Conservation (phyloP, 2,113 vertebrate genomes). For the Amphiprion ocellaris region DNA sequence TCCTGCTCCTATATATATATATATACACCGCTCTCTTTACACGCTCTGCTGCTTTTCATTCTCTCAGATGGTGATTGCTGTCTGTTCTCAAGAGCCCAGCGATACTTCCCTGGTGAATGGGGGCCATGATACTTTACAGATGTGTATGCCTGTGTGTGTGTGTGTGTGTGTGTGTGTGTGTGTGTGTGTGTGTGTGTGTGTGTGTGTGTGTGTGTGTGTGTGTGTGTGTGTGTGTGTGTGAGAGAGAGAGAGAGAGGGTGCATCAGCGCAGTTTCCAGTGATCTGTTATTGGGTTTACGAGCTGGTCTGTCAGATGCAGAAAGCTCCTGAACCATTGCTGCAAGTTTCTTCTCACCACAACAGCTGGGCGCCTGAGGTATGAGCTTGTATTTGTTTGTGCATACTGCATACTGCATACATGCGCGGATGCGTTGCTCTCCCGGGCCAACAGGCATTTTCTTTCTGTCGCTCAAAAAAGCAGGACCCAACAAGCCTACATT, state of each 20-base stretch:
- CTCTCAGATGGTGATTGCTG: slow-evolving; percentile 68
- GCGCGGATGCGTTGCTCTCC: background rate
- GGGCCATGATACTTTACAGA: slow-evolving; percentile 71
- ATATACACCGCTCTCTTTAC: slow-evolving; percentile 55
- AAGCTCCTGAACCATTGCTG: slow-evolving; percentile 14
- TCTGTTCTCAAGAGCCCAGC: slow-evolving; percentile 62
- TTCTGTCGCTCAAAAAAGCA: slow-evolving; percentile 39
- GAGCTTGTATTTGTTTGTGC: slow-evolving; percentile 22
- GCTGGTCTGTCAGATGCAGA: slow-evolving; percentile 34
- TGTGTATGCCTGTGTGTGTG: slow-evolving; percentile 46
- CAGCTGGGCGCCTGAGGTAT: slow-evolving; percentile 20
- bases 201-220: slow-evolving; percentile 46
- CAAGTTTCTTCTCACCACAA: slow-evolving; percentile 41
- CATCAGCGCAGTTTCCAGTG: slow-evolving; percentile 35
- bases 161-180: slow-evolving; percentile 42
- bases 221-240: slow-evolving; percentile 46
- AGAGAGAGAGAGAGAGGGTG: background rate
- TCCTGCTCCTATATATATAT: slow-evolving; percentile 36
- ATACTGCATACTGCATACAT: background rate
- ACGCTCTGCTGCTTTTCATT: slow-evolving; percentile 67
- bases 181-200: slow-evolving; percentile 7
- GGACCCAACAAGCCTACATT: slow-evolving; percentile 66
- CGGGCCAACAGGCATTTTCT: slow-evolving; percentile 28
- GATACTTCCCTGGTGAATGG: slow-evolving; percentile 53
- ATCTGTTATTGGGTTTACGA: slow-evolving; percentile 46